Evolutionary conservation across 2,797 vertebrate genomes (phyloP), one percentile per base, ranked within the genome.

Genomic region (Pygocentrus nattereri): DNA sequence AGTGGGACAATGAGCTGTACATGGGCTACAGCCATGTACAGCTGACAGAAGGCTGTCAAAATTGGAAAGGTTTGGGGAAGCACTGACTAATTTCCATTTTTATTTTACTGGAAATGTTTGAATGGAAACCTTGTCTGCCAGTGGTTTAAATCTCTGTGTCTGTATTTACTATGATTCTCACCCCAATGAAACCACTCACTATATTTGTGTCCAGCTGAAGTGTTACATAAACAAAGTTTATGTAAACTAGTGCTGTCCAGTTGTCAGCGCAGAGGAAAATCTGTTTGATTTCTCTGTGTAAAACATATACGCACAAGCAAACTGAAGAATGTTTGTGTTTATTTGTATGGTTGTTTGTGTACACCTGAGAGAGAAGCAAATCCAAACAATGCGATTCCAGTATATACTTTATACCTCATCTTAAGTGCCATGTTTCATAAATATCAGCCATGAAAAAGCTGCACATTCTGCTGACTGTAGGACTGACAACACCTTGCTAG

Each of bases 401-500:
- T 25, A 49, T 49, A 49, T 10, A 10, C 19, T 72, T 30, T 54
- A 72, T 34, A 54, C 49, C 1, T 47, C 10, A n/a, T n/a, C n/a
- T n/a, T n/a, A n/a, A n/a, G 7, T 65, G 31, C 19, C 31, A 41
- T 19, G 41, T 67, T 47, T 64, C 44, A 76, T 50, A 62, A 44
- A 75, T 47, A 70, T 49, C 6, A 13, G 61, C 76, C 27, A 78
- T 30, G 71, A 44, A 44, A 34, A 80, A 67, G 44, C 69, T 41
- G 41, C 68, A 27, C 34, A 27, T 70, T 70, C 58, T 78, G 75
- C 68, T 84, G 34, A 76, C 62, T 68, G 49, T 47, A 58, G 41
- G 50, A n/a, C 38, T 81, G 54, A 69, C 70, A 75, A 64, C 68
- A 70, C 73, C 58, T 65, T 72, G 81, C 64, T 67, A 77, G 61